A percentile compares a stretch with the other conserved stretches of the same genome.
These are phyloP conservation scores for Ctenicera cuprea DNA, from an alignment of 2,888 invertebrate genomes.

Conservation along the genomic window DNA sequence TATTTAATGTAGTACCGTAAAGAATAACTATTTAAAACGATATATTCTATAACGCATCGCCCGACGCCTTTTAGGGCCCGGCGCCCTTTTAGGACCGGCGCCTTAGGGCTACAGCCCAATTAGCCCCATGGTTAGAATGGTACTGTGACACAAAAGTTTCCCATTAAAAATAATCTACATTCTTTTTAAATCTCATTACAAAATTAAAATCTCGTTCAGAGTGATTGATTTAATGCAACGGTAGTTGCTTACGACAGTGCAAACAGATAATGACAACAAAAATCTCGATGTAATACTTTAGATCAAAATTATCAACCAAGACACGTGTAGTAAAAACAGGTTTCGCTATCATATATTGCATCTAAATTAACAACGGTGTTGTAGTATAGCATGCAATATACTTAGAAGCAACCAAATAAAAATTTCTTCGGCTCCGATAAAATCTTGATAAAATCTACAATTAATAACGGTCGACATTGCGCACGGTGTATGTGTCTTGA, in stretches of 20 bases:
- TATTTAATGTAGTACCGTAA: no score
- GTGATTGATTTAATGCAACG: no score
- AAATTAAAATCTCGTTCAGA: no score
- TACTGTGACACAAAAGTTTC: no score
- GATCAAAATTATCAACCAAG: slow-evolving; percentile 14
- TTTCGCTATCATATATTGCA: slow-evolving; percentile 25
- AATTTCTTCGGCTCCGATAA: slow-evolving; percentile 23
- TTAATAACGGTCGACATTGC: slow-evolving; percentile 22
- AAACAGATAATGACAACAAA: background rate
- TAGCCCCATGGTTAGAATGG: no score
- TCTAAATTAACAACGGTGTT: slow-evolving; percentile 33
- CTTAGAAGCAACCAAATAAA: slow-evolving; percentile 21
- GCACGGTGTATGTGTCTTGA: background rate
- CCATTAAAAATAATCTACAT: no score
- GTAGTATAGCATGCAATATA: slow-evolving; percentile 21
- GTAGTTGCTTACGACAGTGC: background rate
- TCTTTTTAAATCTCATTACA: no score
- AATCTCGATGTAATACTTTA: slow-evolving; percentile 1
- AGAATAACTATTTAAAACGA: no score
- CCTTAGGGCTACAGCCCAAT: no score
- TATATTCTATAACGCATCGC: no score
- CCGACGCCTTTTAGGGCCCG: no score
- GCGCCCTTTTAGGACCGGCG: no score
- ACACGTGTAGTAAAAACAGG: slow-evolving; percentile 18
- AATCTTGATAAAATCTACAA: slow-evolving; percentile 26